phyloP scores from a whole-genome alignment of 2,888 invertebrate species.

The Rhyacophila evoluta region DNA sequence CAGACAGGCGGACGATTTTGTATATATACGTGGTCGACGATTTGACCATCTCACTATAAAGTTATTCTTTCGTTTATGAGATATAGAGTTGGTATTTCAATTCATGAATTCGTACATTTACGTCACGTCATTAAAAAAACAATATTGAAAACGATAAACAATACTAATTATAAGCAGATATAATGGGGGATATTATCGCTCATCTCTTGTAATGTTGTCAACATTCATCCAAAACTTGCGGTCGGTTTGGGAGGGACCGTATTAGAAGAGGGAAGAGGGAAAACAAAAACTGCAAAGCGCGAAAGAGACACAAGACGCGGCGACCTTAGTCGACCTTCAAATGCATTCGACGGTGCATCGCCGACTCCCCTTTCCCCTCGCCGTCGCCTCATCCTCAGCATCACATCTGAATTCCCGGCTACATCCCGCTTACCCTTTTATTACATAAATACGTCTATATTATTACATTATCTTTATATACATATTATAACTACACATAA shows the following conservation, averaged over 20 bases:
- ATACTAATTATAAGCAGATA: not conserved
- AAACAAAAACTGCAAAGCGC: constrained; percentile 15
- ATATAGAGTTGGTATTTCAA: too few relatives aligned
- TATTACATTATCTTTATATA: not conserved
- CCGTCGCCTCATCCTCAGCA: not conserved
- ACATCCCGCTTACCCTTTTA: constrained; percentile 12
- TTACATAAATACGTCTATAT: not conserved
- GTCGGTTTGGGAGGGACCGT: not conserved
- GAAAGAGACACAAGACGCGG: not conserved
- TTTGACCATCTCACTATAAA: too few relatives aligned
- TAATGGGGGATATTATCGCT: not conserved
- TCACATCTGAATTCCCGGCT: not conserved
- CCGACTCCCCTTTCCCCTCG: not conserved
- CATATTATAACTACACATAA: too few relatives aligned
- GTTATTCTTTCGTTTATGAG: too few relatives aligned
- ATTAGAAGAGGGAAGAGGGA: constrained; percentile 23
- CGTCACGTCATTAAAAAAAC: not conserved
- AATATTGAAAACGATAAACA: not conserved
- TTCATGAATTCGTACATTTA: not conserved
- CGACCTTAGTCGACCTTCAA: constrained; percentile 19
- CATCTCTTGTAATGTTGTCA: not conserved
- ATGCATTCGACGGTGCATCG: constrained; percentile 22
- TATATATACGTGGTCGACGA: too few relatives aligned
- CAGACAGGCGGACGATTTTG: too few relatives aligned
- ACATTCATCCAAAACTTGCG: not conserved